Evolutionary conservation across 2,113 vertebrate genomes (phyloP), one percentile per base, ranked within the genome.

Genomic region (Bombycilla garrulus): DNA sequence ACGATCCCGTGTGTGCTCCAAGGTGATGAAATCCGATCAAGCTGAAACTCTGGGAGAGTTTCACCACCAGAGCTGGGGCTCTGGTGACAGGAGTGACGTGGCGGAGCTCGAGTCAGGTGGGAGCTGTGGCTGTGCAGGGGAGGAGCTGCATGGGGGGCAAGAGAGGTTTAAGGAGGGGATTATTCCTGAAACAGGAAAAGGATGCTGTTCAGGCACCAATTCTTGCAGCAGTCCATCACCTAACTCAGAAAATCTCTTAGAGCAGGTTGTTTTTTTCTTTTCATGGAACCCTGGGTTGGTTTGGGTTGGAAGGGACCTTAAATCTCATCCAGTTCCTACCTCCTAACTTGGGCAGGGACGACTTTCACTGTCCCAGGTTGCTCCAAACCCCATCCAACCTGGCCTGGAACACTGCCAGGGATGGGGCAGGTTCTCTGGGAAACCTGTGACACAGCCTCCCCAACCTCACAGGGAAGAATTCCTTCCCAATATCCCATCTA

Each of bases 31-130:
- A 87, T 31, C 62, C 42, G 54, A 18, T 42, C 50, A 90, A 90
- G 94, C 94, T 96, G 96, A 87, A 97, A 71, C 92, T 97, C 77
- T n/a, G n/a, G n/a, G n/a, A n/a, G n/a, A n/a, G n/a, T 31, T 86
- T 26, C 71, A 86, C 45, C 42, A 1, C 54, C 35, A 53, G 20
- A 61, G n/a, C 58, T 38, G 67, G 9, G 58, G 15, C 40, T 57
- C 25, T 78, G 80, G 45, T 28, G 60, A 25, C 51, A 53, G 72
- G 11, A 91, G 56, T 5, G 44, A n/a, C 3, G 17, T 53, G 80
- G 28, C 54, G 70, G 71, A 54, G 67, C 50, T 50, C 54, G 38
- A 62, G 28, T 5, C 38, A 40, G 60, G 73, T 40, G 40, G 42
- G 60, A 45, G 40, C 40, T 69, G 40, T 11, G 25, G 65, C 25